phyloP scores from a whole-genome alignment of 2,888 invertebrate genomes.

The Mamestra brassicae region DNA sequence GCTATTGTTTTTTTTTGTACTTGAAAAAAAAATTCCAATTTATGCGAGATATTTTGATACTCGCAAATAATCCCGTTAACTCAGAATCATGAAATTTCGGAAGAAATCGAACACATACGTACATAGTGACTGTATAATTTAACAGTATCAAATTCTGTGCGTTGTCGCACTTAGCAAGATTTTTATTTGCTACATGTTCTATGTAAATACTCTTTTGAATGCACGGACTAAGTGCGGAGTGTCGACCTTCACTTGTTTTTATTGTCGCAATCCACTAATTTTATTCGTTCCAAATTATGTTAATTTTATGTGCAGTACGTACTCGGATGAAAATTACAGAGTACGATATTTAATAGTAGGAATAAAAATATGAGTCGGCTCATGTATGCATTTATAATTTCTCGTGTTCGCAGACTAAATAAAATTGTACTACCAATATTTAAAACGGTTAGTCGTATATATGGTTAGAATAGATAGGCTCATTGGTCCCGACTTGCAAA shows the following conservation, averaged over 20 bases:
- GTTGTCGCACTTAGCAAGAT: neutral
- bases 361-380: neutral
- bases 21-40: no score
- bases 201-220: conserved; percentile 26
- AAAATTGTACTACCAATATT: no score
- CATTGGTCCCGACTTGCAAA: no score
- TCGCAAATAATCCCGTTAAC: no score
- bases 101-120: no score
- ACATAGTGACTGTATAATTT: neutral
- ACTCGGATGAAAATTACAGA: conserved; percentile 3
- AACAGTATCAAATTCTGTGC: neutral
- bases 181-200: conserved; percentile 3
- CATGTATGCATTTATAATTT: neutral
- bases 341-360: neutral
- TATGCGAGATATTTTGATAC: no score
- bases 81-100: no score
- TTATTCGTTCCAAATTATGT: conserved; percentile 14
- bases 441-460: no score
- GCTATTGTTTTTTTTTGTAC: no score
- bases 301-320: conserved; percentile 4
- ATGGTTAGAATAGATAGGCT: no score
- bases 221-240: neutral
- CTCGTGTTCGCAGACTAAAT: neutral
- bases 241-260: conserved; percentile 27
- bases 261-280: neutral